phyloP scores from a whole-genome alignment of 2,888 invertebrate species.

The Tubulanus polymorphus region DNA sequence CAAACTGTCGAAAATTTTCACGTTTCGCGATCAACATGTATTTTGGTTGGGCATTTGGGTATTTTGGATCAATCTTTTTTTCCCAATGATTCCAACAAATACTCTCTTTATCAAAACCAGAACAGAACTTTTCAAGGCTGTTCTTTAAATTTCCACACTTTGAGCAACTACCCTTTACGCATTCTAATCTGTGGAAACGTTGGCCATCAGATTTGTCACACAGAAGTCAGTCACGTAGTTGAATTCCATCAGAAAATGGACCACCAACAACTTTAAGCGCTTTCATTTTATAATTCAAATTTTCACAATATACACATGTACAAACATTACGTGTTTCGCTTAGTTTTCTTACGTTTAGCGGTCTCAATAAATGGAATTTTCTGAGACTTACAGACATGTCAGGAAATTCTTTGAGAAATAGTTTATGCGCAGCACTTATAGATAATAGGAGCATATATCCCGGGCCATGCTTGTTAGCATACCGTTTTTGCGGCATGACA shows the following conservation, averaged over 20 bases:
- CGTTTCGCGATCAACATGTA: no score
- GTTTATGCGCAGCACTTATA: conserved; percentile 14
- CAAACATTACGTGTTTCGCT: conserved; percentile 17
- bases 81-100: conserved; percentile 16
- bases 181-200: conserved; percentile 12
- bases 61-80: neutral
- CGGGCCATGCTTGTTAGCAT: conserved; percentile 19
- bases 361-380: conserved; percentile 15
- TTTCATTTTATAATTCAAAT: conserved; percentile 19
- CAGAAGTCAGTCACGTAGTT: conserved; percentile 16
- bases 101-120: conserved; percentile 6
- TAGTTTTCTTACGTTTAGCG: conserved; percentile 17
- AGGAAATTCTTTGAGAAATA: conserved; percentile 10
- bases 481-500: conserved; percentile 15
- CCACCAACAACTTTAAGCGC: conserved; percentile 13
- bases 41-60: no score
- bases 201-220: conserved; percentile 19
- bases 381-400: conserved; percentile 11
- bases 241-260: conserved; percentile 10
- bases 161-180: conserved; percentile 18
- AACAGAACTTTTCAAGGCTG: conserved; percentile 12
- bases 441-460: conserved; percentile 18
- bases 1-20: no score
- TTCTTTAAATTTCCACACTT: conserved; percentile 13
- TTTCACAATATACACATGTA: conserved; percentile 20